phyloP scores from a whole-genome alignment of 2,797 vertebrate species.

The Limosa lapponica region DNA sequence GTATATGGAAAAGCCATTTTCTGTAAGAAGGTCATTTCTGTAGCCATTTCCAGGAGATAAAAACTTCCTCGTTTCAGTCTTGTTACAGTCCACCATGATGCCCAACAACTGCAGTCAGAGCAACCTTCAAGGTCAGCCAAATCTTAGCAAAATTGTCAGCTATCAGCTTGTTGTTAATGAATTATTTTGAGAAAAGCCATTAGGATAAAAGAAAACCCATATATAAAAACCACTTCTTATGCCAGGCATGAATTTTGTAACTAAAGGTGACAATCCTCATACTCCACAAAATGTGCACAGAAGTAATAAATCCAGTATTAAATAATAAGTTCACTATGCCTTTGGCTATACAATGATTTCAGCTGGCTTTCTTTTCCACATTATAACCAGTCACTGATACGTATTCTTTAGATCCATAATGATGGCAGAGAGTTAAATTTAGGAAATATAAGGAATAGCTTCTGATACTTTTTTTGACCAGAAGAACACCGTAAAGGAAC shows the following conservation, averaged over 20 bases:
- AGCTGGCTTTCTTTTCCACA: not conserved
- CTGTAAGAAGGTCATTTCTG: not conserved
- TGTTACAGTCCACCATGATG: not conserved
- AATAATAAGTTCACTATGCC: constrained; percentile 13
- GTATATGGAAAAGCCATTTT: not conserved
- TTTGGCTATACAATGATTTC: not conserved
- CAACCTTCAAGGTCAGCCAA: not conserved
- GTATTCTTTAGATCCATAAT: not conserved
- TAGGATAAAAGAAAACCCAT: not conserved
- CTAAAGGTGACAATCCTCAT: not conserved
- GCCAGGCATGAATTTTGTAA: not conserved
- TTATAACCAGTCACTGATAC: not conserved
- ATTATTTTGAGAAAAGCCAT: not conserved
- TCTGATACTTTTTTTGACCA: not conserved
- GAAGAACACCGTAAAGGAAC: not conserved
- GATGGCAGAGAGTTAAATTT: not conserved
- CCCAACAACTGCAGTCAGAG: not conserved
- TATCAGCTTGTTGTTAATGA: not conserved
- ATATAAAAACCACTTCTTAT: not conserved
- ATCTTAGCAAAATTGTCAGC: not conserved
- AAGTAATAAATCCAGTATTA: constrained; percentile 54
- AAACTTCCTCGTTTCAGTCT: not conserved
- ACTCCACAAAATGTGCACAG: not conserved
- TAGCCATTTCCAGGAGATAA: not conserved
- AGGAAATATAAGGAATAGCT: not conserved